phyloP scores from a whole-genome alignment of 2,888 invertebrate genomes.

The Molorchus minor region DNA sequence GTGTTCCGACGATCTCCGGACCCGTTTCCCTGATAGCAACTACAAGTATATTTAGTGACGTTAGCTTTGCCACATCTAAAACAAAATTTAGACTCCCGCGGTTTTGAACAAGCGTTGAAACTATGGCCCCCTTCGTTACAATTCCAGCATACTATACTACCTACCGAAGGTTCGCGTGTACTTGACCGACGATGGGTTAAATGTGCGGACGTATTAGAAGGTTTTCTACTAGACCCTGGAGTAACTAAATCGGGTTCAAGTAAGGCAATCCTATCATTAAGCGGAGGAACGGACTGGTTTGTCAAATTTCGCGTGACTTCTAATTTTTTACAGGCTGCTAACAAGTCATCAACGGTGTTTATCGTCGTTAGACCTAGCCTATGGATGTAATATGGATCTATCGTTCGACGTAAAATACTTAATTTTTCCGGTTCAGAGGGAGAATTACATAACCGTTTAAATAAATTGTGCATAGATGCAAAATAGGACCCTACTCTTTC shows the following conservation, averaged over 20 bases:
- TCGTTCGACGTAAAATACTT: not conserved
- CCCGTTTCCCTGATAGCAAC: not conserved
- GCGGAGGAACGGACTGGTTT: not conserved
- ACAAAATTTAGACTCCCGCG: slow-evolving; percentile 2
- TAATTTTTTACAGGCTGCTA: slow-evolving; percentile 1
- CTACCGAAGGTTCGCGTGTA: not conserved
- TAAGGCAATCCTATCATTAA: not conserved
- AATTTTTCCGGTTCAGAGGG: not conserved
- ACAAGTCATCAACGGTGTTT: not conserved
- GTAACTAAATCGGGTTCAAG: slow-evolving; percentile 7
- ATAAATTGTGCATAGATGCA: slow-evolving; percentile 16
- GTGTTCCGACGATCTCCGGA: not conserved
- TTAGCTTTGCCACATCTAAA: slow-evolving; percentile 12
- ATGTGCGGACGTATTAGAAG: too few relatives aligned
- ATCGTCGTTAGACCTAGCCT: not conserved
- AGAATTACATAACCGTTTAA: slow-evolving; percentile 12
- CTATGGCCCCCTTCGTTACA: slow-evolving; percentile 11
- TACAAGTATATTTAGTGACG: slow-evolving; percentile 6
- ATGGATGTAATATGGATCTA: too few relatives aligned
- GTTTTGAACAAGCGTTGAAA: slow-evolving; percentile 1
- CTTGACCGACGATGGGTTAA: not conserved
- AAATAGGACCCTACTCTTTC: too few relatives aligned
- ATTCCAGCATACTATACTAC: slow-evolving; percentile 15
- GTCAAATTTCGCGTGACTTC: not conserved
- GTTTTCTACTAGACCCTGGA: too few relatives aligned